Base-by-base conservation (phyloP, 1,140 invertebrate species). In the Radopholus similis region DNA sequence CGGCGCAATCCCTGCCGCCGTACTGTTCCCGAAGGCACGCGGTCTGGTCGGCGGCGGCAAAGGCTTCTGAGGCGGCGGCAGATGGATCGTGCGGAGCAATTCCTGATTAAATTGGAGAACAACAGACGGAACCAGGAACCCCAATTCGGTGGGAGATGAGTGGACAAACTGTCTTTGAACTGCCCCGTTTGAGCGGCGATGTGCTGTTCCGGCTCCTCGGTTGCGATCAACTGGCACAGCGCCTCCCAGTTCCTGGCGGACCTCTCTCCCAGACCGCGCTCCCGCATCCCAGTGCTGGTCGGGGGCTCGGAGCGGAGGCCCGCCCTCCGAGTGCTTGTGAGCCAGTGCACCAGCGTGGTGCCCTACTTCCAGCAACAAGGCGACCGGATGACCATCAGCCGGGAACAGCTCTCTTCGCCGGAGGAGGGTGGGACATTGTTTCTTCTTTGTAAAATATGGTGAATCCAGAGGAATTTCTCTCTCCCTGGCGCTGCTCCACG, bases 1-100 rank as follows among this genome's bases (percentile, higher is more conserved):
- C 21, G 4, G 56, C 28, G 23, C 23, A 38, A 13, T 58, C 13
- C n/a, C n/a, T n/a, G n/a, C n/a, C n/a, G 21, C 58, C 63, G 9
- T 53, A 18, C n/a, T 70, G 23, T 73, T 73, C 57, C 72, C 72
- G 21, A 74, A 74, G 47, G 72, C 72, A n/a, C 57, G 72, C 8
- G 72, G 72, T 26, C 38, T 77, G n/a, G 59, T 76, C 28, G 62
- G 35, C 2, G 53, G 40, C 23, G 26, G 57, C n/a, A n/a, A n/a
- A n/a, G n/a, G n/a, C n/a, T n/a, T n/a, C n/a, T n/a, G n/a, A n/a
- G n/a, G n/a, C n/a, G n/a, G n/a, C n/a, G 15, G 60, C 60, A n/a
- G 32, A 34, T 35, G 55, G 55, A n/a, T n/a, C n/a, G n/a, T n/a
- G 21, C 21, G 18, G 30, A 0, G 55, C 23, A 64, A 30, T 6